phyloP scores from a whole-genome alignment of 1,140 invertebrate species.

The Pseudomyrmex gracilis region DNA sequence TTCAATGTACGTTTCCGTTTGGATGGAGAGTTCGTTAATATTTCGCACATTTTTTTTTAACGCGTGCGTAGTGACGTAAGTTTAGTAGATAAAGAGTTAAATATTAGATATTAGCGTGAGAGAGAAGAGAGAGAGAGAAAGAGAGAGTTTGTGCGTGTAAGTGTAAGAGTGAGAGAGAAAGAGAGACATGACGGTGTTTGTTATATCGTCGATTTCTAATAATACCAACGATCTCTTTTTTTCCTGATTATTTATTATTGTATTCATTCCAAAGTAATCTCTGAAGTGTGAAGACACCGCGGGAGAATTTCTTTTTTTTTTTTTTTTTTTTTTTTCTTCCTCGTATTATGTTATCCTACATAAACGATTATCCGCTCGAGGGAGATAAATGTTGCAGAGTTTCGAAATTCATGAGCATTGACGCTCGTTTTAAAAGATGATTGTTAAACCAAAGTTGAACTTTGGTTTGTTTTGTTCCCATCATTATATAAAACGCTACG shows the following conservation, averaged over 20 bases:
- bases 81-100: conserved; percentile 8
- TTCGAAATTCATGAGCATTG: conserved; percentile 6
- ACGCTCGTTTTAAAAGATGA: neutral
- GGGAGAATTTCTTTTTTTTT: too few species aligned
- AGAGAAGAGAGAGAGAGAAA: too few species aligned
- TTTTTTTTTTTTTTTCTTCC: conserved; percentile 7
- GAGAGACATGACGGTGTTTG: neutral
- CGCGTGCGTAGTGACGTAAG: conserved; percentile 4
- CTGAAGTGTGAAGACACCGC: conserved; percentile 23
- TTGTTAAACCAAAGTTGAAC: too few species aligned
- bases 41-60: conserved; percentile 29
- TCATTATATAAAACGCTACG: too few species aligned
- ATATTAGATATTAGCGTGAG: neutral
- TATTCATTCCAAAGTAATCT: conserved; percentile 57
- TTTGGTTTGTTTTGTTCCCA: too few species aligned
- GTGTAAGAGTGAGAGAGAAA: neutral
- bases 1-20: conserved; percentile 11
- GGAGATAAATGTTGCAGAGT: conserved; percentile 3
- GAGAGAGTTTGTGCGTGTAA: too few species aligned
- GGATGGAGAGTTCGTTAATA: neutral
- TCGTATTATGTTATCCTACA: conserved; percentile 36
- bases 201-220: conserved; percentile 34
- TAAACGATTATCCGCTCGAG: conserved; percentile 17
- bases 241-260: conserved; percentile 56
- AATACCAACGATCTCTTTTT: conserved; percentile 52